Percentiles rank a stretch among this genome's conserved stretches.
Conservation (phyloP, 2,113 vertebrate genomes). For the Ophthalmolycus amberensis region DNA sequence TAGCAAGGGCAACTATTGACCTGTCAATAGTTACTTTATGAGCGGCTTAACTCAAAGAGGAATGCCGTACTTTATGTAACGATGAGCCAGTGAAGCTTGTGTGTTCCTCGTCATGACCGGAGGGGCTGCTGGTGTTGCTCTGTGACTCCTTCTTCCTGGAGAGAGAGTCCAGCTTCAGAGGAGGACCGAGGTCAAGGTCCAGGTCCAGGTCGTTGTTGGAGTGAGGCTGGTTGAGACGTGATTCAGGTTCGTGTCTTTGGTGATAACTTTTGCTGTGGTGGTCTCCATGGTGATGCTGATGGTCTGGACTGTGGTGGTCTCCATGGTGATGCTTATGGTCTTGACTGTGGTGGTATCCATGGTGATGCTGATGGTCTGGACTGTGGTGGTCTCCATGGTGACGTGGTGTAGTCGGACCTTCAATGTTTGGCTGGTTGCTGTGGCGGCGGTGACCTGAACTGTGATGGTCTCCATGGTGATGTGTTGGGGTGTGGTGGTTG, state of each 20-base stretch:
- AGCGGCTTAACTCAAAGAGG: not conserved
- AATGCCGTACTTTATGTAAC: conserved; percentile 65
- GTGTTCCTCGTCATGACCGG: conserved; percentile 69
- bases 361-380: not conserved
- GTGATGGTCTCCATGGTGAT: conserved; percentile 17
- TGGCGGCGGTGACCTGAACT: not conserved
- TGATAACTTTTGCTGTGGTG: conserved; percentile 19
- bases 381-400: not conserved
- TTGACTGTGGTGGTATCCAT: not conserved
- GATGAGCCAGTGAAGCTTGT: conserved; percentile 57
- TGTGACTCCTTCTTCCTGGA: conserved; percentile 57
- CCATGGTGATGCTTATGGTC: not conserved
- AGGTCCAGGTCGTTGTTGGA: conserved; percentile 14
- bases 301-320: not conserved
- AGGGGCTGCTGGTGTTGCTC: conserved; percentile 50
- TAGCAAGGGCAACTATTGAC: conserved; percentile 29
- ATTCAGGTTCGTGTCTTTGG: not conserved
- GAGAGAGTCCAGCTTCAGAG: conserved; percentile 39
- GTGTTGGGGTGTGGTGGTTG: not conserved
- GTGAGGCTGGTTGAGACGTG: conserved; percentile 12
- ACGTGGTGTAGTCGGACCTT: not conserved
- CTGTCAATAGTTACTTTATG: conserved; percentile 16
- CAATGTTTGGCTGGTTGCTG: not conserved
- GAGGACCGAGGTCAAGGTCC: conserved; percentile 14
- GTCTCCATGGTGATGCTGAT: conserved; percentile 23